Evolutionary conservation across 2,888 invertebrate species (phyloP), one percentile per base, ranked within the genome.

Genomic region (Flexamia atlantica): DNA sequence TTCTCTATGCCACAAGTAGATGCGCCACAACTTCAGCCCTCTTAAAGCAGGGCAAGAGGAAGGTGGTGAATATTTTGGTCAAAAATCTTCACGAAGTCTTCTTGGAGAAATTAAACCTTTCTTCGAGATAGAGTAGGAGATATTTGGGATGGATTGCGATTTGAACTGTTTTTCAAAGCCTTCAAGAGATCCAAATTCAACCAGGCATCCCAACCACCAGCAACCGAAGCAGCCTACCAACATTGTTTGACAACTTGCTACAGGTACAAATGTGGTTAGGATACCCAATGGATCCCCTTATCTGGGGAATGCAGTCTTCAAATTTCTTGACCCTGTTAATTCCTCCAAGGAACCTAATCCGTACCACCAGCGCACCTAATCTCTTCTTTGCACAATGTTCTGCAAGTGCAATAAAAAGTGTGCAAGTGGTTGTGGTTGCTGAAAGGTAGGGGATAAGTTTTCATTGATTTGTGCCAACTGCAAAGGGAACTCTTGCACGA

Each of bases 331-430:
- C 28, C 60, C 60, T 14, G 20, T 10, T 10, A 3, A 4, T 72
- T 32, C 20, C 25, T 68, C 72, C 72, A 72, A 72, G 32, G 72
- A 72, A 72, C 72, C 72, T 32, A 36, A 30, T n/a, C 32, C 72
- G 32, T n/a, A n/a, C n/a, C n/a, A n/a, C n/a, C n/a, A n/a, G n/a
- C n/a, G n/a, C n/a, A n/a, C n/a, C n/a, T n/a, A 72, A 36, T 72
- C 72, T 32, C 30, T 72, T 32, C 14, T 30, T n/a, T 72, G 12
- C 14, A 72, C 30, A 32, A 72, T 72, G 30, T 72, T 32, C 72
- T 72, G 72, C 72, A 72, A 72, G 32, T 72, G 72, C 32, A 72
- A 32, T 36, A 72, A 72, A 14, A 20, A 36, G 72, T 72, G 72
- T 72, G 72, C 72, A 72, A n/a, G 72, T 60, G 60, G 60, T 60